These are phyloP conservation scores for Trypoxylon attenuatum DNA, from an alignment of 2,888 invertebrate species.

Conservation along the genomic window DNA sequence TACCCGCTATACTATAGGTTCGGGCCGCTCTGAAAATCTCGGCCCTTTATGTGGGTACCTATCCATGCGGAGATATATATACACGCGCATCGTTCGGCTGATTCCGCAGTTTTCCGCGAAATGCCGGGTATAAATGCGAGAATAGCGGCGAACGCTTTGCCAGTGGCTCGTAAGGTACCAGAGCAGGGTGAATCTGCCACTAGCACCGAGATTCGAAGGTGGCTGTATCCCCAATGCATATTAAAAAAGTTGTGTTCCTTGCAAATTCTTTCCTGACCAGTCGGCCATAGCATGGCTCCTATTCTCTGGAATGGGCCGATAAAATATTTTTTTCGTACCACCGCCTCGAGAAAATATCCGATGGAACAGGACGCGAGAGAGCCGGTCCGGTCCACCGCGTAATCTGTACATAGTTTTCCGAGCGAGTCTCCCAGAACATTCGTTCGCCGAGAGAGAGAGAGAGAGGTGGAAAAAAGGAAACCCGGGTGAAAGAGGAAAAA, in stretches of 20 bases:
- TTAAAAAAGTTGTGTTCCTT: not conserved
- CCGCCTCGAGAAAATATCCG: not conserved
- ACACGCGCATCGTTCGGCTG: conserved; percentile 58
- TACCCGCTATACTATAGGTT: conserved; percentile 53
- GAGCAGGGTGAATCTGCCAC: no score
- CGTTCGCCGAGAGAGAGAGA: conserved; percentile 26
- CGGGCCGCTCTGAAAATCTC: conserved; percentile 46
- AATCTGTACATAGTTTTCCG: conserved; percentile 25
- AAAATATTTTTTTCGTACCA: not conserved
- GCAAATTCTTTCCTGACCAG: not conserved
- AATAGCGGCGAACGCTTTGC: conserved; percentile 27
- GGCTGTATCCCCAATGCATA: not conserved
- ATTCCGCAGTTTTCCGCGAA: conserved; percentile 64
- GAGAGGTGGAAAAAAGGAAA: conserved; percentile 23
- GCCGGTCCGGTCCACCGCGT: not conserved
- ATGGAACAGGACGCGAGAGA: not conserved
- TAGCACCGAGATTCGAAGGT: no score
- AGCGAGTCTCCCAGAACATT: conserved; percentile 11
- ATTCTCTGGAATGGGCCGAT: not conserved
- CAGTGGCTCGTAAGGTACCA: no score
- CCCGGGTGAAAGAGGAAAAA: conserved; percentile 42
- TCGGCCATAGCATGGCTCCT: no score
- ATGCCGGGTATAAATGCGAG: conserved; percentile 63
- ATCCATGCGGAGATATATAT: conserved; percentile 26
- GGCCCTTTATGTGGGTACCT: conserved; percentile 33